Conservation (phyloP, 2,797 vertebrate genomes). For the Enteromius treurensis region DNA sequence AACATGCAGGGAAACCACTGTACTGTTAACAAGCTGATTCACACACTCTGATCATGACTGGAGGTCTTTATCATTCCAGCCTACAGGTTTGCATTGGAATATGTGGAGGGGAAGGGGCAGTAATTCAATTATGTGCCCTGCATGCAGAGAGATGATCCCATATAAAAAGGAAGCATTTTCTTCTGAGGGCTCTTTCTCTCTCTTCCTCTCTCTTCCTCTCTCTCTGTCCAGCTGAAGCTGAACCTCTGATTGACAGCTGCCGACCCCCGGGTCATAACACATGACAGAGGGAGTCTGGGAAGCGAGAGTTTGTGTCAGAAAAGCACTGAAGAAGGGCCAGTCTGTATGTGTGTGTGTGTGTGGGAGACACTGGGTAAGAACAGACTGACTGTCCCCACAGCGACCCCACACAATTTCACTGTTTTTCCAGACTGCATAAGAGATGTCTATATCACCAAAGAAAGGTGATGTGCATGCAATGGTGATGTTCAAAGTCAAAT, state of each 20-base stretch:
- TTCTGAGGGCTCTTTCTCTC: conserved; percentile 74
- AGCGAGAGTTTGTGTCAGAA: conserved; percentile 58
- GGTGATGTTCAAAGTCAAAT: background rate
- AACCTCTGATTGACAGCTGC: conserved; percentile 80
- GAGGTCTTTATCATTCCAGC: conserved; percentile 69
- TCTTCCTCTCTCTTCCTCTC: conserved; percentile 61
- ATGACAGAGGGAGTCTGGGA: conserved; percentile 80
- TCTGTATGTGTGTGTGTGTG: conserved; percentile 56
- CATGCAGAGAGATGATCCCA: conserved; percentile 84
- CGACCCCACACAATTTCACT: conserved; percentile 67
- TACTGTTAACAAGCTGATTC: conserved; percentile 50
- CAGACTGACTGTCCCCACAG: conserved; percentile 73
- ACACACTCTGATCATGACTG: conserved; percentile 57
- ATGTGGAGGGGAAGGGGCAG: conserved; percentile 71
- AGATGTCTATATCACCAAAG: conserved; percentile 12
- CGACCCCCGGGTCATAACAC: conserved; percentile 74
- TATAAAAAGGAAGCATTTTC: conserved; percentile 70
- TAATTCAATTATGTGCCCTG: conserved; percentile 84
- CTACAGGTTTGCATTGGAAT: conserved; percentile 84
- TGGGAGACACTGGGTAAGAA: conserved; percentile 65
- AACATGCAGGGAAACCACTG: conserved; percentile 63
- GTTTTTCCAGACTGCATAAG: conserved; percentile 49
- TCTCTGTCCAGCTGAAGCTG: conserved; percentile 65
- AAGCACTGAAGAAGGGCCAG: conserved; percentile 51
- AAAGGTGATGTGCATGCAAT: background rate